Conservation (phyloP, 2,888 invertebrate genomes). For the Alitta virens region DNA sequence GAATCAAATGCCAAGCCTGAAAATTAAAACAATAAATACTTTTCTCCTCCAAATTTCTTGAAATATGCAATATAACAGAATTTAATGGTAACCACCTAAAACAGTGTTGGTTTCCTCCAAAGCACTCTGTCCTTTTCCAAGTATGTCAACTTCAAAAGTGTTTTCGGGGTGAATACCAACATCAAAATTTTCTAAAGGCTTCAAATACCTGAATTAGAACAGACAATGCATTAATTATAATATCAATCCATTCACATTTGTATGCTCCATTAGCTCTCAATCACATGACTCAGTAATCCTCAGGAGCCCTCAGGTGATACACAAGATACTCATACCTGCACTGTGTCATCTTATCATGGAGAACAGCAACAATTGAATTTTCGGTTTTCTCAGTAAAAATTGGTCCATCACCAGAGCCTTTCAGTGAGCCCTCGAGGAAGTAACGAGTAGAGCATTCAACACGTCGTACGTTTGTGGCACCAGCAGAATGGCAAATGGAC, state of each 20-base stretch:
- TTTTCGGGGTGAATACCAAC: conserved; percentile 64
- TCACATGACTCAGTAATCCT: too few relatives aligned
- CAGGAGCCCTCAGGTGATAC: too few relatives aligned
- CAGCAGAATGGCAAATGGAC: conserved; percentile 85
- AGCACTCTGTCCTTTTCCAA: conserved; percentile 73
- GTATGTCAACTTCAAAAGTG: conserved; percentile 82
- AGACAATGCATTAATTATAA: not conserved
- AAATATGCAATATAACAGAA: too few relatives aligned
- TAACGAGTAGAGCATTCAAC: conserved; percentile 71
- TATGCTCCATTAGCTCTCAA: too few relatives aligned
- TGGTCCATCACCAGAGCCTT: not conserved
- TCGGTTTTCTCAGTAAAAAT: not conserved
- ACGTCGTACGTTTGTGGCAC: conserved; percentile 71
- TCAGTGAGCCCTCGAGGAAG: conserved; percentile 52
- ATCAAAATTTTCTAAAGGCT: conserved; percentile 63
- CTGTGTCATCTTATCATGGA: conserved; percentile 91
- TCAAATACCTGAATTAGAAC: conserved; percentile 27
- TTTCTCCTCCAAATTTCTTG: too few relatives aligned
- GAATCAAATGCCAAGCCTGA: conserved; percentile 82
- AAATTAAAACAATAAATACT: not conserved
- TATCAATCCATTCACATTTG: too few relatives aligned
- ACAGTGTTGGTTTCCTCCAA: conserved; percentile 77
- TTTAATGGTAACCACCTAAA: too few relatives aligned
- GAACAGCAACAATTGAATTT: conserved; percentile 29
- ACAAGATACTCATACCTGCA: too few relatives aligned